Base-by-base conservation (phyloP, 2,797 vertebrate genomes). In the Gallinago solitaria region DNA sequence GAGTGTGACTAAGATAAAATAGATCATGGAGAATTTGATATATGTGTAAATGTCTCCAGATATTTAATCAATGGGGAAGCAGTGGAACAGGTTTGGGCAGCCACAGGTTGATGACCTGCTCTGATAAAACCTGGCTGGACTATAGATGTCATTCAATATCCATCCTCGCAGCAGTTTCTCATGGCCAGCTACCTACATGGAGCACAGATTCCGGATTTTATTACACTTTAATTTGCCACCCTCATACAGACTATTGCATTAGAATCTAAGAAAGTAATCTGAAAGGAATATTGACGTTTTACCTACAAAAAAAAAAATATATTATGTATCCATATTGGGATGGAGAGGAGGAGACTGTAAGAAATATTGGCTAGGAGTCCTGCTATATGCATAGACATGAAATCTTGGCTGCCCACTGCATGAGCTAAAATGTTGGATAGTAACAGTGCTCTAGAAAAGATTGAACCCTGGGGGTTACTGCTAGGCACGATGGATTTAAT, bases 391-490 rank as follows among this genome's bases (percentile, higher is more conserved):
- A 93, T 73, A 84, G 95, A 95, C 94, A 96, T 35, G 95, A 95
- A 96, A 95, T 84, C 87, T 97, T 96, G 96, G 95, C 94, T 95
- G 93, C 80, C 94, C 91, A 75, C 57, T 54, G 30, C 59, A 92
- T 95, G 95, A 96, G 94, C 88, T 96, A 95, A 97, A 96, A 95
- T 67, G 86, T 85, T 96, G 96, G 86, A 90, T 64, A 93, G 92
- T 77, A 77, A 94, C 33, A 95, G 90, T 57, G 64, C 93, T 97
- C 85, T 27, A 95, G 91, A 93, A 95, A 95, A 96, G 86, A 94
- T n/a, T 85, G 95, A 97, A 84, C 90, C 95, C 95, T 91, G 77
- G 93, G 96, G 96, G 83, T 96, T 89, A 57, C 67, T 84, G 90
- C 14, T 53, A 93, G 94, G 91, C 95, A 48, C n/a, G 83, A 94